Percentiles rank a stretch among this genome's conserved stretches.
Evolutionary conservation across 2,113 vertebrate species (phyloP).

Genomic region (Piaya cayana): DNA sequence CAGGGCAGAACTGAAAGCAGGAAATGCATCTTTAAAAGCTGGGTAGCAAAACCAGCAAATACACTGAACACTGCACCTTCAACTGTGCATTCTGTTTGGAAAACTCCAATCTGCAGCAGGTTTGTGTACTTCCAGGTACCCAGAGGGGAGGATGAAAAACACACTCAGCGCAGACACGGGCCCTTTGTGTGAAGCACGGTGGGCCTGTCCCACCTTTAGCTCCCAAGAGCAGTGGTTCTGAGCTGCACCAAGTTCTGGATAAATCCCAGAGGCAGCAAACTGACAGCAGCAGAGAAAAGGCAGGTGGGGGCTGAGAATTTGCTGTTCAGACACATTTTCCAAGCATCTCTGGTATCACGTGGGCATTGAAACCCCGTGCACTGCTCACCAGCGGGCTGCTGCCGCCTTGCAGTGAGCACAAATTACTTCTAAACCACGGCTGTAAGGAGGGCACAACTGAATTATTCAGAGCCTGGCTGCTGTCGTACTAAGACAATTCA

Average conservation of each 20-base stretch:
- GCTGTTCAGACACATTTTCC: background rate
- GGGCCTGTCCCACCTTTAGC: background rate
- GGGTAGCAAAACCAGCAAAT: background rate
- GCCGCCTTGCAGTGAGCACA: background rate
- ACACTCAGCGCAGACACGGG: background rate
- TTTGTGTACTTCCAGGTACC: accelerated
- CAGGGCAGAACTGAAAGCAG: background rate
- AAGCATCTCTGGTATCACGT: background rate
- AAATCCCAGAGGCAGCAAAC: background rate
- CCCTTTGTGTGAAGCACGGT: background rate
- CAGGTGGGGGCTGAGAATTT: background rate
- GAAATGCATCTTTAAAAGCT: background rate
- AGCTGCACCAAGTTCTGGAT: background rate
- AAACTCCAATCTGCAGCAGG: accelerated
- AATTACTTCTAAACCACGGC: background rate
- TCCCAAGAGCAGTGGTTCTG: background rate
- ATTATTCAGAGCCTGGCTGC: background rate
- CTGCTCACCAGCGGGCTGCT: background rate
- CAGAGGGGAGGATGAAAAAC: background rate
- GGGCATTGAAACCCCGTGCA: background rate
- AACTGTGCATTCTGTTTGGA: background rate
- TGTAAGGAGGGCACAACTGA: background rate
- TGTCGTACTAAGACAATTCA: background rate
- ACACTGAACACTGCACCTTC: background rate
- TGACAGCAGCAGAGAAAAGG: background rate